These are phyloP conservation scores for Matsumyia berberina DNA, from an alignment of 2,888 invertebrate species.

Conservation along the genomic window DNA sequence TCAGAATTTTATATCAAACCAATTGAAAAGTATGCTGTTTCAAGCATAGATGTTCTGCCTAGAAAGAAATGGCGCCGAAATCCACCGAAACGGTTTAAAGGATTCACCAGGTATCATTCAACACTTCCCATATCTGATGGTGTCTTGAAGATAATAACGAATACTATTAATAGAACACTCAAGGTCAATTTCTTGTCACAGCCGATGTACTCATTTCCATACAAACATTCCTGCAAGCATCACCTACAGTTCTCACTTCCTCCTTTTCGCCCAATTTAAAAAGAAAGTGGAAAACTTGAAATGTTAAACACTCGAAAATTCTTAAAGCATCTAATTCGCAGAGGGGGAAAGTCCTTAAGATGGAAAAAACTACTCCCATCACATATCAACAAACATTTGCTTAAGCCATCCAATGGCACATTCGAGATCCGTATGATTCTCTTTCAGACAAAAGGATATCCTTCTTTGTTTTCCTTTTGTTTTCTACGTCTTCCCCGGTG, in stretches of 20 bases:
- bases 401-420: conserved; percentile 24
- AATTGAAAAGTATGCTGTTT: no score
- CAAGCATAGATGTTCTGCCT: no score
- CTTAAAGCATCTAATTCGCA: conserved; percentile 5
- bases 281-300: conserved; percentile 2
- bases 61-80: no score
- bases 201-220: background rate
- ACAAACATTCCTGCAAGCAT: background rate
- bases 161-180: background rate
- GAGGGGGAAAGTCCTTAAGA: conserved; percentile 6
- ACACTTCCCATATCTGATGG: no score
- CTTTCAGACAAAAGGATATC: conserved; percentile 44
- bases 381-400: conserved; percentile 36
- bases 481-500: conserved; percentile 11
- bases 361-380: background rate
- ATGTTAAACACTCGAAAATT: conserved; percentile 21
- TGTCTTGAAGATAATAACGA: background rate
- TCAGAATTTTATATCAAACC: no score
- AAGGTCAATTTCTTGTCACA: conserved; percentile 3
- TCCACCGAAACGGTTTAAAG: no score
- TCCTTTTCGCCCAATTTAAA: conserved; percentile 9
- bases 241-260: background rate
- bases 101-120: no score
- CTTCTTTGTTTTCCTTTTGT: conserved; percentile 34
- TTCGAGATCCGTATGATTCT: conserved; percentile 7